Conservation (phyloP, 2,888 invertebrate species). For the Pseudeuparius sepicola region DNA sequence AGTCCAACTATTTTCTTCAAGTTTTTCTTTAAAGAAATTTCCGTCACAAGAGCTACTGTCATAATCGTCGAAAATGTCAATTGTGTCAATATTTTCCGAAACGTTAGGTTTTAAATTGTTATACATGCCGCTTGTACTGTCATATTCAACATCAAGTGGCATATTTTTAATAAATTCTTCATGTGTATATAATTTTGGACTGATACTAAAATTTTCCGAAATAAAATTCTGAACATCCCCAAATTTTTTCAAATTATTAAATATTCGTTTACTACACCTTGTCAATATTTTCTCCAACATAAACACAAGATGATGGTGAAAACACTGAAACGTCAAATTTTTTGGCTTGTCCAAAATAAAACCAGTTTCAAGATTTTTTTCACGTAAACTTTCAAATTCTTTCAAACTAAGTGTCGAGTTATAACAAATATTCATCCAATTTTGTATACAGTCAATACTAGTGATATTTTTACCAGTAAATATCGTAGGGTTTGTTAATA, state of each 20-base stretch:
- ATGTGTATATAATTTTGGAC: conserved; percentile 33
- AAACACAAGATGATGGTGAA: conserved; percentile 93
- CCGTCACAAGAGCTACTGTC: conserved; percentile 27
- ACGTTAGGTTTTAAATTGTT: conserved; percentile 23
- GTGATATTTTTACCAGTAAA: conserved; percentile 64
- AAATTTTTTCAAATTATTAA: conserved; percentile 66
- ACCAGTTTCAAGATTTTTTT: conserved; percentile 12
- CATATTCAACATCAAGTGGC: conserved; percentile 28
- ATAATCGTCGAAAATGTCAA: conserved; percentile 16
- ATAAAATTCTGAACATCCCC: conserved; percentile 63
- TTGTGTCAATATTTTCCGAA: conserved; percentile 10
- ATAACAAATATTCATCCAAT: conserved; percentile 68
- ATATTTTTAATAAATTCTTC: conserved; percentile 27
- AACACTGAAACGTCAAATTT: conserved; percentile 64
- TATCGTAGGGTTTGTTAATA: conserved; percentile 84
- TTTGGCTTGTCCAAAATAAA: conserved; percentile 43
- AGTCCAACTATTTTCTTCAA: conserved; percentile 29
- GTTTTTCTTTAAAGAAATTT: conserved; percentile 32
- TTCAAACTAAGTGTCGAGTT: conserved; percentile 36
- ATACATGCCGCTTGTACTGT: conserved; percentile 26
- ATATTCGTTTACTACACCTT: conserved; percentile 60
- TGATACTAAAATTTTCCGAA: conserved; percentile 45
- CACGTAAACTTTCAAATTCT: conserved; percentile 17
- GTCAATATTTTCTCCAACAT: conserved; percentile 82
- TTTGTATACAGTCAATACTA: conserved; percentile 64